These are phyloP conservation scores for Diarsia brunnea DNA, from an alignment of 2,888 invertebrate genomes.

Conservation along the genomic window DNA sequence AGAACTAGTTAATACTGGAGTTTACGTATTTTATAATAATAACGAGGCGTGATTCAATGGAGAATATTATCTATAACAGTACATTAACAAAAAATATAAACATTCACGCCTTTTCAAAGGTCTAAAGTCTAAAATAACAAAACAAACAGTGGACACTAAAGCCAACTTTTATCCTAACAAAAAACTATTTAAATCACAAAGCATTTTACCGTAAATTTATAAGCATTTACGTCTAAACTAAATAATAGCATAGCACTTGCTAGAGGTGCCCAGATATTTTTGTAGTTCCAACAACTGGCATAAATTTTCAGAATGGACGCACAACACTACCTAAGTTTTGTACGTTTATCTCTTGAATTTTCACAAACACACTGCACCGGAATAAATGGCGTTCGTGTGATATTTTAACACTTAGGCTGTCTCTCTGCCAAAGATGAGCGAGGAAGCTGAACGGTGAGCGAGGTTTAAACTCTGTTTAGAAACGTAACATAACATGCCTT, in stretches of 20 bases:
- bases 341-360: constrained; percentile 71
- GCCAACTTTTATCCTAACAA: not conserved
- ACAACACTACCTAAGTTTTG: constrained; percentile 63
- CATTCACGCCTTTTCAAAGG: not conserved
- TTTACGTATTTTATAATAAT: not conserved
- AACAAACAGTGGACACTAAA: not conserved
- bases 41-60: not conserved
- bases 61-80: not conserved
- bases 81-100: not conserved
- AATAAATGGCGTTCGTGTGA: constrained; percentile 68
- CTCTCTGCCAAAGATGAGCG: not conserved
- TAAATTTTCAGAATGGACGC: constrained; percentile 70
- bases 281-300: constrained; percentile 58
- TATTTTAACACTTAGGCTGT: constrained; percentile 43
- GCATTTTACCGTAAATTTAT: constrained; percentile 43
- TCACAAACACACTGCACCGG: constrained; percentile 71
- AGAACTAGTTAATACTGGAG: not conserved
- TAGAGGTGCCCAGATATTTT: constrained; percentile 53
- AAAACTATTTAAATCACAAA: constrained; percentile 28
- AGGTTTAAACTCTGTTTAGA: not conserved
- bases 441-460: not conserved
- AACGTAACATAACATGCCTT: not conserved
- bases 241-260: constrained; percentile 57
- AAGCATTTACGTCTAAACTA: constrained; percentile 39
- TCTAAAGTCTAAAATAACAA: not conserved